Percentiles rank a stretch among this genome's conserved stretches.
Conservation (phyloP, 2,797 vertebrate genomes). For the Harpagifer antarcticus region DNA sequence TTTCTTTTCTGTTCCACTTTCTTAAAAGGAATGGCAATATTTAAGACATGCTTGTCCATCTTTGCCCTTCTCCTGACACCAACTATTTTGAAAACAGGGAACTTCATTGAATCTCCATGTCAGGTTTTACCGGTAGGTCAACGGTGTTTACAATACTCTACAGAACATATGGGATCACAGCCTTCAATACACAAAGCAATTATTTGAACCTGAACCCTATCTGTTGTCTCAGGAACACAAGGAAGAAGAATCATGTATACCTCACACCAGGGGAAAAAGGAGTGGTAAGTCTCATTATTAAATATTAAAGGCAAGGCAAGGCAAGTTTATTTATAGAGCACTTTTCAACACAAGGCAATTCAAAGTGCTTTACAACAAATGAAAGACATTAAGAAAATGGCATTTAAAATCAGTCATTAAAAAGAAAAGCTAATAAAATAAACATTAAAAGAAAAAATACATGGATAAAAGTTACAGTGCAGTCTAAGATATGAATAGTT, state of each 20-base stretch:
- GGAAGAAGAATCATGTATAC: constrained; percentile 29
- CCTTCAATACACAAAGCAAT: neutral
- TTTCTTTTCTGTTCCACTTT: constrained; percentile 3
- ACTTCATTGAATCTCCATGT: constrained; percentile 20
- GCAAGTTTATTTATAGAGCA: too few species aligned
- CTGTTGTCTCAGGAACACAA: constrained; percentile 32
- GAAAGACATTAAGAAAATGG: too few species aligned
- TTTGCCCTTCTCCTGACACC: constrained; percentile 45
- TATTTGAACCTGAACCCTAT: neutral
- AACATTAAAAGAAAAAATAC: too few species aligned
- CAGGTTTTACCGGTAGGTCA: constrained; percentile 52
- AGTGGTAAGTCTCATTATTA: constrained; percentile 48
- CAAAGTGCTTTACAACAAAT: too few species aligned
- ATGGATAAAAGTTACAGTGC: too few species aligned
- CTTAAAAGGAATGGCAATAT: constrained; percentile 68
- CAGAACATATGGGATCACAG: constrained; percentile 30
- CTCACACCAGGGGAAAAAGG: constrained; percentile 57
- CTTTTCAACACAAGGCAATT: too few species aligned
- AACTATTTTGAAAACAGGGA: constrained; percentile 61
- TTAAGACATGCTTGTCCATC: constrained; percentile 38
- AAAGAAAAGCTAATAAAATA: too few species aligned
- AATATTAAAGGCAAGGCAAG: too few species aligned
- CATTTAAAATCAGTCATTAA: too few species aligned
- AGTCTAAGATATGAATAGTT: too few species aligned
- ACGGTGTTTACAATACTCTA: constrained; percentile 7